These are phyloP conservation scores for Acanthisitta chloris DNA, from an alignment of 2,113 vertebrate species.

Conservation along the genomic window DNA sequence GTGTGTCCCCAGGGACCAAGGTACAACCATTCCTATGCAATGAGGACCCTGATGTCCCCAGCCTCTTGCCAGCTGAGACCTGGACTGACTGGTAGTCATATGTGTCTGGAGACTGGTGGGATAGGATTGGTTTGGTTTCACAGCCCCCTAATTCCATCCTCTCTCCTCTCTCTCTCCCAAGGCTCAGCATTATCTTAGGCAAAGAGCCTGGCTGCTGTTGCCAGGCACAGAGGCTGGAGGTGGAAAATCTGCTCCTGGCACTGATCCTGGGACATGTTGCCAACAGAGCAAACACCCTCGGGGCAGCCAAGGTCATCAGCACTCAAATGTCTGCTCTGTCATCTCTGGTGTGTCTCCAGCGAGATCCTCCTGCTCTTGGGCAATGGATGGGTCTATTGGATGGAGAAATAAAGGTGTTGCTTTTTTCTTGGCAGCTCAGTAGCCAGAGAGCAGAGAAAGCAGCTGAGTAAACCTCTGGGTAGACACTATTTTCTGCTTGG, in stretches of 20 bases:
- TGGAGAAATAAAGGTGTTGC: background rate
- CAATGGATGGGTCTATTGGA: fast-evolving
- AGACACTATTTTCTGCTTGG: background rate
- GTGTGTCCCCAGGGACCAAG: background rate
- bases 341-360: fast-evolving
- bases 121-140: no score
- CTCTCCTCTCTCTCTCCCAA: background rate
- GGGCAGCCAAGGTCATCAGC: background rate
- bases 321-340: background rate
- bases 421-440: background rate
- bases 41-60: background rate
- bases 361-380: background rate
- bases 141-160: no score
- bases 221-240: background rate
- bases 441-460: background rate
- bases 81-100: background rate
- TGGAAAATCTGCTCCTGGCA: background rate
- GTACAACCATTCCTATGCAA: background rate
- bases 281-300: background rate
- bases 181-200: background rate
- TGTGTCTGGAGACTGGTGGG: fast-evolving
- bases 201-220: fast-evolving
- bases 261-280: fast-evolving
- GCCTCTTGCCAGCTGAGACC: background rate
- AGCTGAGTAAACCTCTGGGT: background rate